A percentile compares a stretch with the other conserved stretches of the same genome.
Evolutionary conservation across 2,888 invertebrate genomes (phyloP).

Genomic region (Cheilosia vernalis): DNA sequence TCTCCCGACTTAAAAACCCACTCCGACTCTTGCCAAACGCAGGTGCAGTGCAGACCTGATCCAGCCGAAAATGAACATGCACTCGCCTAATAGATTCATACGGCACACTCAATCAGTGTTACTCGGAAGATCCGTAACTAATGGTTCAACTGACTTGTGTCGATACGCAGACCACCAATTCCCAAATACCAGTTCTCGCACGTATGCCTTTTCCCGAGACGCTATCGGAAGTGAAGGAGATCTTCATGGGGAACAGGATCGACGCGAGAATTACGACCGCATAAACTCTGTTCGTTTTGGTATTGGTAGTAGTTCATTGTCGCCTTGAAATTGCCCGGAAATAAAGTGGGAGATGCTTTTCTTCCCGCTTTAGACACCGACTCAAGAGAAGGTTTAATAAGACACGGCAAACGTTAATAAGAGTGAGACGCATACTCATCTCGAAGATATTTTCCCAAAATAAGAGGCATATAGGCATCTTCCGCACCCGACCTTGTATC

Average conservation of each 20-base stretch:
- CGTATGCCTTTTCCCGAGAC: not conserved
- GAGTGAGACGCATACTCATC: too few species aligned
- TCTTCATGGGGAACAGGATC: not conserved
- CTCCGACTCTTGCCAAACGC: not conserved
- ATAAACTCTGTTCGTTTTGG: not conserved
- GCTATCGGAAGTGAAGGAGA: not conserved
- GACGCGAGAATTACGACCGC: not conserved
- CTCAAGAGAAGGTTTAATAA: too few species aligned
- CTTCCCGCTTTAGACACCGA: too few species aligned
- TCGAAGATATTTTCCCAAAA: not conserved
- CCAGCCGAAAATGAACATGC: not conserved
- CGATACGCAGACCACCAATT: not conserved
- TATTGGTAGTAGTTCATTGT: not conserved
- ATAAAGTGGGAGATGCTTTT: not conserved
- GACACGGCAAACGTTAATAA: not conserved
- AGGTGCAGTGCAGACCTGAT: not conserved
- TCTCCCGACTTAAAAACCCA: not conserved
- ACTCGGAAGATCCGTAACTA: not conserved
- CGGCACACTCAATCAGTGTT: not conserved
- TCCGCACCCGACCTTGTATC: slow-evolving; percentile 39
- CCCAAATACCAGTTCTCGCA: not conserved
- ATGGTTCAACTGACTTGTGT: not conserved
- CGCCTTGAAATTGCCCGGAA: slow-evolving; percentile 4
- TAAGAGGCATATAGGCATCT: not conserved
- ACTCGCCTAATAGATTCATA: not conserved